A percentile compares a stretch with the other conserved stretches of the same genome.
These are phyloP conservation scores for Amblyjoppa fuscipennis DNA, from an alignment of 2,888 invertebrate genomes.

Conservation along the genomic window DNA sequence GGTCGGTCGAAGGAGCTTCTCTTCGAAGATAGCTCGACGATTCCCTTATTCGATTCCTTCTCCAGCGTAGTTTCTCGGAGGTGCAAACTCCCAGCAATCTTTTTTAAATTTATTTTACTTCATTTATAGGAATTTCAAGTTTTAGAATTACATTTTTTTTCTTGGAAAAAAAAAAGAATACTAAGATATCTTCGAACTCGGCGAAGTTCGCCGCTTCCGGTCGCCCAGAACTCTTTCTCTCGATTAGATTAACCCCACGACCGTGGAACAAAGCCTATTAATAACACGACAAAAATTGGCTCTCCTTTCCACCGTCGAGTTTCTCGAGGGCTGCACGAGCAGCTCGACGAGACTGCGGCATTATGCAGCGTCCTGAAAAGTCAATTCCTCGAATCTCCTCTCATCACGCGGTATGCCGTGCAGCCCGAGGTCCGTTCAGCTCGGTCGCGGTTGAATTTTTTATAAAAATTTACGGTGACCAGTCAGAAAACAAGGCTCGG, in stretches of 20 bases:
- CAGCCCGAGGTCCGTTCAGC: neutral
- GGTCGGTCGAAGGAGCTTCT: constrained; percentile 26
- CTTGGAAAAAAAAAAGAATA: neutral
- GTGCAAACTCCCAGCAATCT: too few relatives aligned
- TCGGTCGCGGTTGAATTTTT: constrained; percentile 35
- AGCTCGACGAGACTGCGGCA: neutral
- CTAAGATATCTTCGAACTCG: neutral
- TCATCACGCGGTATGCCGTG: neutral
- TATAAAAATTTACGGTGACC: constrained; percentile 41
- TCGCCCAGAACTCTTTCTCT: neutral
- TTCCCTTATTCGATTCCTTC: too few relatives aligned
- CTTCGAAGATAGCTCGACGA: neutral
- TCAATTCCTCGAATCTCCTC: neutral
- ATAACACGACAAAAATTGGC: neutral
- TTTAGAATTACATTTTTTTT: neutral
- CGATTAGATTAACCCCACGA: neutral
- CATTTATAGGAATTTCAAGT: too few relatives aligned
- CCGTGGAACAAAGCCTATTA: neutral
- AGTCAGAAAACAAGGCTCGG: neutral
- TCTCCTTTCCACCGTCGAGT: neutral
- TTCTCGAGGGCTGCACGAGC: neutral
- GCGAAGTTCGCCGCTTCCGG: neutral
- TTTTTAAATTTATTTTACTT: too few relatives aligned
- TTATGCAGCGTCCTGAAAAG: neutral
- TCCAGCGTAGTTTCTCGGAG: too few relatives aligned